phyloP scores from a whole-genome alignment of 2,113 vertebrate genomes.

The Cyprinodon brontotheroides region DNA sequence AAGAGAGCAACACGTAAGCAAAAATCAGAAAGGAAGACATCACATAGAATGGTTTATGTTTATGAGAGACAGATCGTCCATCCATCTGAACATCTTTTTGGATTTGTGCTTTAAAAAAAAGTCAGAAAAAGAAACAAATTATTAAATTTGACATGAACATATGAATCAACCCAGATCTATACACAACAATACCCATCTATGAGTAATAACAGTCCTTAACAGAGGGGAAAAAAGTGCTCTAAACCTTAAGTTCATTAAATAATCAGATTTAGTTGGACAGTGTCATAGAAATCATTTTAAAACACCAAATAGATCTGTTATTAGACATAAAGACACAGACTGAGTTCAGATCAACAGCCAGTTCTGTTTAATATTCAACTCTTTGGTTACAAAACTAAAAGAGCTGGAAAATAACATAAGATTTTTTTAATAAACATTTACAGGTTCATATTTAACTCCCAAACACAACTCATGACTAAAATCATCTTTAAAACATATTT shows the following conservation, averaged over 20 bases:
- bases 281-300: slow-evolving; percentile 64
- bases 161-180: not conserved
- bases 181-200: slow-evolving; percentile 62
- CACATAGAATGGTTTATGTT: no score
- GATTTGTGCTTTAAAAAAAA: not conserved
- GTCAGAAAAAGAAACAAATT: not conserved
- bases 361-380: slow-evolving; percentile 60
- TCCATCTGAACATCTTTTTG: not conserved
- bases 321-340: slow-evolving; percentile 23
- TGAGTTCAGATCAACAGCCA: slow-evolving; percentile 68
- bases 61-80: no score
- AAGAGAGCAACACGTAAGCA: no score
- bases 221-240: slow-evolving; percentile 72
- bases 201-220: slow-evolving; percentile 91
- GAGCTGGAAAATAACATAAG: slow-evolving; percentile 63
- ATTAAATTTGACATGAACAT: not conserved
- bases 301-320: slow-evolving; percentile 62
- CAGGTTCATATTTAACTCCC: slow-evolving; percentile 54
- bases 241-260: slow-evolving; percentile 85
- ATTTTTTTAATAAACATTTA: slow-evolving; percentile 59
- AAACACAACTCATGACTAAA: slow-evolving; percentile 67
- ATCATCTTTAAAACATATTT: slow-evolving; percentile 73
- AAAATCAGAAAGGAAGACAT: no score
- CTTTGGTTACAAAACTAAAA: slow-evolving; percentile 82
- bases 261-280: slow-evolving; percentile 74